Evolutionary conservation across 1,140 invertebrate species (phyloP).

Genomic region (Batillaria attramentaria): DNA sequence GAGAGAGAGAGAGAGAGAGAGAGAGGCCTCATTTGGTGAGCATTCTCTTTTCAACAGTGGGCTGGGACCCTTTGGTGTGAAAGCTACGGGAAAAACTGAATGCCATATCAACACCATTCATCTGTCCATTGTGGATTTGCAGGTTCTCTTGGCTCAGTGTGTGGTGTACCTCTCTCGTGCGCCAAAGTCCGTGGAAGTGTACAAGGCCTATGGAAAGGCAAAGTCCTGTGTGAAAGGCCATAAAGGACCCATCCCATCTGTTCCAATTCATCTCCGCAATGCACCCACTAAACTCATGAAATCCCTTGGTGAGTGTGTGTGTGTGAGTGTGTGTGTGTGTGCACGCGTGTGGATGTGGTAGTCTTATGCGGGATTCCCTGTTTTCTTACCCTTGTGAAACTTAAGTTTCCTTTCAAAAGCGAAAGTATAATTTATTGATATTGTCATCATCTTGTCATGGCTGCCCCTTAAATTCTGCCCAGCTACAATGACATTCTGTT

Average conservation of each 20-base stretch:
- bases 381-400: too few relatives aligned
- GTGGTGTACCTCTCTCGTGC: conserved; percentile 83
- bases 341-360: neutral
- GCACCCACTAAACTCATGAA: conserved; percentile 86
- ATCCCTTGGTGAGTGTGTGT: conserved; percentile 75
- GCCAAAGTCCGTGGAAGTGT: conserved; percentile 82
- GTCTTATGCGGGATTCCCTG: neutral
- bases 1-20: too few relatives aligned
- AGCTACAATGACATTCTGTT: too few relatives aligned
- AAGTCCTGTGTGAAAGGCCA: conserved; percentile 77
- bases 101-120: neutral
- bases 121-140: conserved; percentile 34
- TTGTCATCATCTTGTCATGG: too few relatives aligned
- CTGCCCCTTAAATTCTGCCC: too few relatives aligned
- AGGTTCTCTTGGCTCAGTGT: conserved; percentile 82
- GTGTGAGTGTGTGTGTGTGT: neutral
- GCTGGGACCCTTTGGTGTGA: too few relatives aligned
- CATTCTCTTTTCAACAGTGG: too few relatives aligned
- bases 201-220: conserved; percentile 78
- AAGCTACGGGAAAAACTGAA: too few relatives aligned
- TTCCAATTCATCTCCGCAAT: conserved; percentile 85
- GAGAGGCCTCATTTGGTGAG: too few relatives aligned
- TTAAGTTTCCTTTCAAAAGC: too few relatives aligned
- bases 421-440: too few relatives aligned
- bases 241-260: conserved; percentile 81